Evolutionary conservation across 2,797 vertebrate species (phyloP).

Genomic region (Enteromius afrohamiltoni): DNA sequence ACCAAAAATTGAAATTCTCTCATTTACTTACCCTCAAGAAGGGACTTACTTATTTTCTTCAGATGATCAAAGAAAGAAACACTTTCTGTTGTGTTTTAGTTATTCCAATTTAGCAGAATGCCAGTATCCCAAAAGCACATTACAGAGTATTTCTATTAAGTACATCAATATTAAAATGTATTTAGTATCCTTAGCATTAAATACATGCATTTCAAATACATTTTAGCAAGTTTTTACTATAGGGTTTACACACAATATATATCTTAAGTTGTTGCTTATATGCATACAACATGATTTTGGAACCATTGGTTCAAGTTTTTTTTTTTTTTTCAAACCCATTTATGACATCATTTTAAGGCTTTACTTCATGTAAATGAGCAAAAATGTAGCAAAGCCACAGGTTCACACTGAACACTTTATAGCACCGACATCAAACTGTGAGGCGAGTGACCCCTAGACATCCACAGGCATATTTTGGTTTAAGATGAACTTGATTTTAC

Average conservation of each 20-base stretch:
- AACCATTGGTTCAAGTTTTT: neutral
- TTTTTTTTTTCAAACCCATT: neutral
- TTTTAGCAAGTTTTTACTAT: neutral
- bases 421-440: constrained; percentile 41
- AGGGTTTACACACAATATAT: neutral
- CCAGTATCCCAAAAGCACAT: neutral
- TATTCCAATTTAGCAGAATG: neutral
- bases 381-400: constrained; percentile 36
- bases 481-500: constrained; percentile 60
- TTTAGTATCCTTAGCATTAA: neutral
- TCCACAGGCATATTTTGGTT: constrained; percentile 51
- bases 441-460: constrained; percentile 55
- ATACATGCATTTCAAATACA: neutral
- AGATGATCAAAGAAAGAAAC: neutral
- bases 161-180: neutral
- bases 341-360: constrained; percentile 16
- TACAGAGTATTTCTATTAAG: neutral
- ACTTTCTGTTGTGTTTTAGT: no score
- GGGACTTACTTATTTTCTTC: neutral
- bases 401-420: constrained; percentile 52
- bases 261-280: neutral
- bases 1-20: neutral
- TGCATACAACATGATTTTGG: neutral
- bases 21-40: neutral
- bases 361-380: constrained; percentile 45